Evolutionary conservation across 2,888 invertebrate genomes (phyloP), one percentile per base, ranked within the genome.

Genomic region (Aquatica leii): DNA sequence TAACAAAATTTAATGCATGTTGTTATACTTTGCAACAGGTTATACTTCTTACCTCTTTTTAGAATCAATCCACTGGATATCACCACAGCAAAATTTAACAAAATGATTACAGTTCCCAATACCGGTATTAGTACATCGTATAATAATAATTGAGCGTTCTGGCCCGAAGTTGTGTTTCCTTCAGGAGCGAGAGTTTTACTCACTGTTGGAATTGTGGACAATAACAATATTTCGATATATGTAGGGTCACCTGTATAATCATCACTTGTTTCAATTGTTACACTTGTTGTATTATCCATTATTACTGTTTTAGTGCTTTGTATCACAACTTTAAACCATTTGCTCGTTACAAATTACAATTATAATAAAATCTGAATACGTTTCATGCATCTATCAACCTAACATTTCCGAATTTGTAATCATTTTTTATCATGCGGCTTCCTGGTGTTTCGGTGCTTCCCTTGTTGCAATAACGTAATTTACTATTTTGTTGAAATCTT

Each of bases 21-120:
- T n/a, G n/a, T n/a, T n/a, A n/a, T n/a, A n/a, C n/a, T n/a, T n/a
- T n/a, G n/a, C n/a, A n/a, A n/a, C n/a, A n/a, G n/a, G n/a, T n/a
- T n/a, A n/a, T 37, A 18, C 12, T 24, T 3, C 75, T 75, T 81
- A 88, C 88, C 87, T 83, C 85, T 86, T 75, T 82, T 86, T 20
- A 89, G 79, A 70, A 88, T 86, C 1, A 89, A 79, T 55, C 87
- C 88, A 76, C 88, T 88, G n/a, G 89, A 88, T 58, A 88, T 78
- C 11, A 88, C 87, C n/a, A 88, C 87, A 4, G 84, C 82, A 24
- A 87, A 76, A 78, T 89, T 89, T 61, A 86, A 81, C 18, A 86
- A 67, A 54, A 88, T 84, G 43, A 88, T 86, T 12, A 88, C 71
- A 1, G 81, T 77, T 4, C 86, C 88, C 48, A 88, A 76, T 11